Percentiles rank a stretch among this genome's conserved stretches.
phyloP scores from a whole-genome alignment of 2,797 vertebrate species.

The Pipistrellus nathusii region DNA sequence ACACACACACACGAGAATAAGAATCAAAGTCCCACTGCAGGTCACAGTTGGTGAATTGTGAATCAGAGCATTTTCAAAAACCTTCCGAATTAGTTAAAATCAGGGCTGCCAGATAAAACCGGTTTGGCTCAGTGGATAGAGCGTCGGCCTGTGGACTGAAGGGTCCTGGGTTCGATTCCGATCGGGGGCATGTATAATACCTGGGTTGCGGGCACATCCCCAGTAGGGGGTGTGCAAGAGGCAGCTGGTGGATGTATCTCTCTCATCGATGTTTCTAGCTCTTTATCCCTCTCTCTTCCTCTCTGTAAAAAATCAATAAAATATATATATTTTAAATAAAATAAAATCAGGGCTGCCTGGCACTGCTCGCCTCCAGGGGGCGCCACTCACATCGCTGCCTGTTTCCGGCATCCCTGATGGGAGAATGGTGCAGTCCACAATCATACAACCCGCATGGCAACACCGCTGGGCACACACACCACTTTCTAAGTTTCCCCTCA shows the following conservation, averaged over 20 bases:
- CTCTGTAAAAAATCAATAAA: too few species aligned
- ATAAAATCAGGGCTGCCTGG: neutral
- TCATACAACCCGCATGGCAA: neutral
- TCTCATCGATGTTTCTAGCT: too few species aligned
- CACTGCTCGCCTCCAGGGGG: neutral
- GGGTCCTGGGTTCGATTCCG: too few species aligned
- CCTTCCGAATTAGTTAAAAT: conserved; percentile 14
- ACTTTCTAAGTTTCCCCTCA: conserved; percentile 57
- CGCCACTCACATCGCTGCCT: neutral
- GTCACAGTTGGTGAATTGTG: neutral
- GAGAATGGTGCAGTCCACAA: neutral
- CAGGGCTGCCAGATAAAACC: neutral
- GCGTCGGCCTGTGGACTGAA: too few species aligned
- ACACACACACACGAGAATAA: neutral
- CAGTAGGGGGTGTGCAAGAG: too few species aligned
- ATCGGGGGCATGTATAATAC: too few species aligned
- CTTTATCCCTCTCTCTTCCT: too few species aligned
- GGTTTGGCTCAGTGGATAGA: too few species aligned
- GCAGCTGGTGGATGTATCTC: too few species aligned
- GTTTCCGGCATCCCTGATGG: neutral
- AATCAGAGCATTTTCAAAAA: conserved; percentile 56
- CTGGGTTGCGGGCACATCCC: too few species aligned
- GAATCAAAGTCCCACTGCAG: neutral
- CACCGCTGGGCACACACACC: neutral
- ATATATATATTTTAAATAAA: too few species aligned